phyloP scores from a whole-genome alignment of 2,888 invertebrate genomes.

The Thyatira batis region DNA sequence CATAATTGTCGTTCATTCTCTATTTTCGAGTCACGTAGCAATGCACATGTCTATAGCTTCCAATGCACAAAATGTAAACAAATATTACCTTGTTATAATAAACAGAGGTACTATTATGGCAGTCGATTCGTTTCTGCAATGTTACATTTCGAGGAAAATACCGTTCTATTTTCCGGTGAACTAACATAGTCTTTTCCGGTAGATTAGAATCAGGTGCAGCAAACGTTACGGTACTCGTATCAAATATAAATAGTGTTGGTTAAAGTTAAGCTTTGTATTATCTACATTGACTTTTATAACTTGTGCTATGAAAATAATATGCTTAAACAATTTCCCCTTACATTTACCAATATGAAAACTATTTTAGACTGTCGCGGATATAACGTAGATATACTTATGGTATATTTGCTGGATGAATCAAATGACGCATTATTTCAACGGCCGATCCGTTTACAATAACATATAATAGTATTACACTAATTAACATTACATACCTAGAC shows the following conservation, averaged over 20 bases:
- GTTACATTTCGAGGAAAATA: slow-evolving; percentile 10
- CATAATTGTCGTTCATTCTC: background rate
- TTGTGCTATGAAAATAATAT: too few relatives aligned
- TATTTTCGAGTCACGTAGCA: background rate
- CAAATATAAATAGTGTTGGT: slow-evolving; percentile 4
- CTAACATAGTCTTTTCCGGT: slow-evolving; percentile 23
- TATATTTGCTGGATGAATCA: too few relatives aligned
- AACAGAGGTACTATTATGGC: slow-evolving; percentile 2
- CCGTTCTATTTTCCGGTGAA: slow-evolving; percentile 14
- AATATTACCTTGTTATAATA: background rate
- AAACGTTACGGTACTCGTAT: slow-evolving; percentile 9
- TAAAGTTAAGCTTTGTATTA: background rate
- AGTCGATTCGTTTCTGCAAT: slow-evolving; percentile 10
- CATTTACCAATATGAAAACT: too few relatives aligned
- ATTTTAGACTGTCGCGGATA: too few relatives aligned
- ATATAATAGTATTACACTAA: too few relatives aligned
- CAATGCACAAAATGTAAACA: background rate
- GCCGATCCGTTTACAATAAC: too few relatives aligned
- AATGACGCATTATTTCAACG: too few relatives aligned
- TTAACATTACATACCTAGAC: too few relatives aligned
- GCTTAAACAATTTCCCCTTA: too few relatives aligned
- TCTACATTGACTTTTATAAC: too few relatives aligned
- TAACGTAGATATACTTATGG: too few relatives aligned
- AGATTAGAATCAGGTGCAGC: slow-evolving; percentile 15
- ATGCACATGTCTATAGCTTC: slow-evolving; percentile 9